Evolutionary conservation across 2,888 invertebrate species (phyloP).

Genomic region (Drosophila setosimentum): DNA sequence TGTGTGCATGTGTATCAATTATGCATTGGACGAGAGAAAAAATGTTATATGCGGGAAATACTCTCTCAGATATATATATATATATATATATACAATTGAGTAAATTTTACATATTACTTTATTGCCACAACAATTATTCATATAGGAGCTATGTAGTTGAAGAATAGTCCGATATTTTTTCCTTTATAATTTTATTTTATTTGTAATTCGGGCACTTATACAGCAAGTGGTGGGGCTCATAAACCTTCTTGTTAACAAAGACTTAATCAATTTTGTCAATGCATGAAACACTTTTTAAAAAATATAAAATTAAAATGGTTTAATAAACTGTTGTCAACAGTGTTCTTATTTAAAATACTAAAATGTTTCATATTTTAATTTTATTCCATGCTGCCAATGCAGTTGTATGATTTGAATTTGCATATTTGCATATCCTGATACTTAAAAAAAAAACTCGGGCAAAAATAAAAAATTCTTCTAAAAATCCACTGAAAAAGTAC

Average conservation of each 20-base stretch:
- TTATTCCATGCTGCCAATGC: background rate
- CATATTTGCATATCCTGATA: too few relatives aligned
- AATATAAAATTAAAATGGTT: too few relatives aligned
- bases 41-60: background rate
- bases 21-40: background rate
- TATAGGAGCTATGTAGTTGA: background rate
- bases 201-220: too few relatives aligned
- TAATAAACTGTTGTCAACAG: background rate
- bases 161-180: background rate
- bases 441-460: too few relatives aligned
- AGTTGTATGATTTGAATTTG: too few relatives aligned
- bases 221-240: too few relatives aligned
- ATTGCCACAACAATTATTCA: background rate
- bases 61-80: background rate
- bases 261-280: background rate
- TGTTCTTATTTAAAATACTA: background rate
- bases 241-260: too few relatives aligned
- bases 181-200: background rate
- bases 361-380: background rate
- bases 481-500: too few relatives aligned
- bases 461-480: too few relatives aligned
- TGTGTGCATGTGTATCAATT: background rate
- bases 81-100: background rate
- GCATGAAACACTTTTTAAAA: too few relatives aligned
- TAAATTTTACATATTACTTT: background rate